Evolutionary conservation across 2,888 invertebrate genomes (phyloP).

Genomic region (Sarcophaga rosellei): DNA sequence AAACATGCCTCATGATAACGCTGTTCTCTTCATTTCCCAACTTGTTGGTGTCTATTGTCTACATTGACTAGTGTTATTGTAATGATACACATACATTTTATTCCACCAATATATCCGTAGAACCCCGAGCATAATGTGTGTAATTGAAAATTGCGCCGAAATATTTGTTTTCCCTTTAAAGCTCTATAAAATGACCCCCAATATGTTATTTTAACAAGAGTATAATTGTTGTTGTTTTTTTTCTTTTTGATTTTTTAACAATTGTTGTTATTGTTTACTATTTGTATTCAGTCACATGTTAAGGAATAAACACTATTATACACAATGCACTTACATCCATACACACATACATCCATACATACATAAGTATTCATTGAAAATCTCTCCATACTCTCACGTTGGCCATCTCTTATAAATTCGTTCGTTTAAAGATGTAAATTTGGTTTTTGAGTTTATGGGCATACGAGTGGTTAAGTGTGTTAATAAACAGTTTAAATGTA

Average conservation of each 20-base stretch:
- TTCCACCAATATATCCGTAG: neutral
- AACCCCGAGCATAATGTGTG: neutral
- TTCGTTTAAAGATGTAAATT: too few relatives aligned
- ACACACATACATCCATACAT: neutral
- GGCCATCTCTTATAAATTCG: neutral
- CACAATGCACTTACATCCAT: neutral
- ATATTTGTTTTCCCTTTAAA: neutral
- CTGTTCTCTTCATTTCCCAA: too few relatives aligned
- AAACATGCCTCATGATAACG: too few relatives aligned
- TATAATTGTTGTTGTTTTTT: too few relatives aligned
- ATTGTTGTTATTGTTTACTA: slow-evolving; percentile 19
- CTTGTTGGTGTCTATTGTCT: neutral
- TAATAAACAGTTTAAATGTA: slow-evolving; percentile 69
- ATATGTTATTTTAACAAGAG: neutral
- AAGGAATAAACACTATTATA: slow-evolving; percentile 35
- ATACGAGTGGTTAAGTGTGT: neutral
- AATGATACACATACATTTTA: neutral
- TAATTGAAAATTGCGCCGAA: neutral
- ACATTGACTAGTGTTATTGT: neutral
- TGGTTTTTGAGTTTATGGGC: neutral
- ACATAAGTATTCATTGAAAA: neutral
- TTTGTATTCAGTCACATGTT: slow-evolving; percentile 40
- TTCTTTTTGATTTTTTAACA: neutral
- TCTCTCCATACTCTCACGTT: neutral
- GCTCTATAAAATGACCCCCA: slow-evolving; percentile 1